Base-by-base conservation (phyloP, 37 sponge, comb jelly and placozoan species). In the Chondrosia reniformis region DNA sequence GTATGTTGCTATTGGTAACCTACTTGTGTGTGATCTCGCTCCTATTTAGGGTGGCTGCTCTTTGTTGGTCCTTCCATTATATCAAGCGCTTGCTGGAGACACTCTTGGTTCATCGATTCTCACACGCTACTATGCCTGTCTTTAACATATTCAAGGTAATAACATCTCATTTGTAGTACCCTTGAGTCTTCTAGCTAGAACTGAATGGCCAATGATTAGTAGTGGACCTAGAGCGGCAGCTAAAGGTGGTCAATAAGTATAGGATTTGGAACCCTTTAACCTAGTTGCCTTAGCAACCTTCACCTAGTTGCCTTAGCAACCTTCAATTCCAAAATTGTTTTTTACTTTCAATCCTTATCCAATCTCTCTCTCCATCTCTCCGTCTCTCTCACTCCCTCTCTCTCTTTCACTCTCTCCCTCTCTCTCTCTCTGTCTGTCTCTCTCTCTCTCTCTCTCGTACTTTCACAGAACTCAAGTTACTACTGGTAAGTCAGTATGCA, bases 71-170 rank as follows among this genome's bases (percentile, higher is more conserved):
- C 6, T 78, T 95, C 36, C 99, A 97, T 78, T 97, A 97, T 41
- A 77, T 55, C 40, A 97, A 97, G 81, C 64, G 99, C 28, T 44
- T 95, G 13, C 74, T 88, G 55, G 99, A 97, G 78, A 97, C 99
- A 24, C 27, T 92, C 13, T 95, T 97, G 73, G 80, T 97, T 8
- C 99, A 97, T 78, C 78, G 96, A 1, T 97, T 97, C 84, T 95
- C 95, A 28, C 93, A 97, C 38, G 84, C 67, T 55, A 94, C 99
- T 12, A 97, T 97, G 99, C 99, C 99, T 15, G 67, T 97, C 46
- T 27, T n/a, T 0, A 97, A 97, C 67, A 83, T 97, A 13, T 92
- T 95, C 46, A 94, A 92, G 88, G 94, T 85, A 21, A 87, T 45
- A 6, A 46, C 52, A n/a, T n/a, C n/a, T n/a, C n/a, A n/a, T n/a